These are phyloP conservation scores for Anoura caudifer DNA, from an alignment of 2,113 vertebrate species.

Conservation along the genomic window DNA sequence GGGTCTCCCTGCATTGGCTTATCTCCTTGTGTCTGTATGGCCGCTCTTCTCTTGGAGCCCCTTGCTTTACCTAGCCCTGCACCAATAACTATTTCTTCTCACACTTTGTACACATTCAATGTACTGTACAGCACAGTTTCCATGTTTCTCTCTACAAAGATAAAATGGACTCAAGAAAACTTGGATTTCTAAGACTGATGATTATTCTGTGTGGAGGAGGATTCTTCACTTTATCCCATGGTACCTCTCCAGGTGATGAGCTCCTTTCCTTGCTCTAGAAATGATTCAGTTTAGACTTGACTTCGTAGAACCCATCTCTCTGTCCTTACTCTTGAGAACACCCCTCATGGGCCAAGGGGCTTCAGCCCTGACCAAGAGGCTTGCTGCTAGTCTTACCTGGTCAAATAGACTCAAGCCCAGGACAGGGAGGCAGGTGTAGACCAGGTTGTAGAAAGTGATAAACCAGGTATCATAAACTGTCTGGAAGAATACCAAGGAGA, in stretches of 20 bases:
- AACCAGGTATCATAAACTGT: conserved; percentile 97
- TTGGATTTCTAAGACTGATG: not conserved
- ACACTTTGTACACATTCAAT: not conserved
- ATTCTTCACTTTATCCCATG: not conserved
- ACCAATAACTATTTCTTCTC: not conserved
- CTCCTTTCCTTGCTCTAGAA: conserved; percentile 1
- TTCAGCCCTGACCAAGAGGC: not conserved
- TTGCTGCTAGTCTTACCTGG: conserved; percentile 83
- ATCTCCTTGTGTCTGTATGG: not conserved
- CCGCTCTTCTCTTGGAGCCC: not conserved
- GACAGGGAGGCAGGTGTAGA: conserved; percentile 94
- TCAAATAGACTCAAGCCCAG: conserved; percentile 95
- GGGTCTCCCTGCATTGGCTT: not conserved
- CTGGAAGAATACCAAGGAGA: conserved; percentile 77
- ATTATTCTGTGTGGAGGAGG: not conserved
- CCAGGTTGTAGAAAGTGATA: conserved; percentile 94
- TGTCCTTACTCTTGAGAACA: not conserved
- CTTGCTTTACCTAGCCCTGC: not conserved
- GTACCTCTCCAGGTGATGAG: not conserved
- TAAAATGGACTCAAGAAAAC: conserved; percentile 26
- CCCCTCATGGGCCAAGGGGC: not conserved
- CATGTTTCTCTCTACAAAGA: not conserved
- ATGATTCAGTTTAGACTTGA: not conserved
- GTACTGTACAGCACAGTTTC: not conserved
- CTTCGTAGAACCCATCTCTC: not conserved